Base-by-base conservation (phyloP, 1,140 invertebrate genomes). In the Ganaspis sp. region DNA sequence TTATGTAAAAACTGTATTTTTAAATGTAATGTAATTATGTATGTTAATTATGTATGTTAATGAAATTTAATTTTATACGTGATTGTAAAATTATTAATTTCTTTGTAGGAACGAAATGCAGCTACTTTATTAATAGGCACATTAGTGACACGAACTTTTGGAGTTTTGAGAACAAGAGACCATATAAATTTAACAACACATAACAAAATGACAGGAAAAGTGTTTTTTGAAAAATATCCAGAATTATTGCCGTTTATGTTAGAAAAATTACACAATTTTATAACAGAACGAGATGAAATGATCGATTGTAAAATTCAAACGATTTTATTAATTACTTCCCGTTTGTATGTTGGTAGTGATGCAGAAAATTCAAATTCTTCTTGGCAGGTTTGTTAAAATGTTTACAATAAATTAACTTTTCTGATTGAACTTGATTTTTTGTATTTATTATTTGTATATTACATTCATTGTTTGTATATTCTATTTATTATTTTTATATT, bases 111-210 rank as follows among this genome's bases (percentile, higher is more conserved):
- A 88, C 92, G 96, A 72, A 99, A 99, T 90, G 95, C 97, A 0
- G 94, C 96, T 0, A 97, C 97, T 0, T 90, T 99, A 19, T 89
- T 99, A 38, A 96, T 97, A 80, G 95, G 95, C 80, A 93, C 97
- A 1, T 90, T 99, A n/a, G 94, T 98, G 77, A 95, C 94, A 21
- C 92, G 97, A 82, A 95, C 98, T 75, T 98, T 99, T 93, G 98
- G 98, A 15, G 97, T 98, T 0, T 95, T 95, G 82, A 92, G 96
- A 74, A 93, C 93, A 0, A 93, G 94, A 75, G 94, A 96, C 87
- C 90, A 92, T n/a, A 93, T 96, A n/a, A 92, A 95, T 77, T 88
- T 95, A 26, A 93, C 93, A 64, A 92, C 94, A 17, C 94, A 96
- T 78, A 98, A 98, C 90, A 94, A 93, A 81, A 94, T 96, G 93